Base-by-base conservation (phyloP, 2,888 invertebrate genomes). In the Monochamus alternatus region DNA sequence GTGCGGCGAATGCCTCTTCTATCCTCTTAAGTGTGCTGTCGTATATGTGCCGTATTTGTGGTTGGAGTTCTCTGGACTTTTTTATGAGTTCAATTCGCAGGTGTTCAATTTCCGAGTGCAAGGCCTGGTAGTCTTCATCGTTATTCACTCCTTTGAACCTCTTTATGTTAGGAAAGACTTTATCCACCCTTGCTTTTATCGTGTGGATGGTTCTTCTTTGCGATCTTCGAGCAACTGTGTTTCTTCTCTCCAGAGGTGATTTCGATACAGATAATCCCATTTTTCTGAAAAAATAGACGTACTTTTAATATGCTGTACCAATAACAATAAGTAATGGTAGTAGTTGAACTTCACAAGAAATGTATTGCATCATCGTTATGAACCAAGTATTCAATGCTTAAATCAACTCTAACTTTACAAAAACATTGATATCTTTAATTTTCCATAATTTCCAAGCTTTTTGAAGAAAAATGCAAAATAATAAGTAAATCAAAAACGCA, bases 241-340 rank as follows among this genome's bases (percentile, higher is more conserved):
- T 84, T 44, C 85, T 76, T 58, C 84, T 65, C 73, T 85, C 84
- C 51, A 85, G 58, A 8, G 82, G 83, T 1, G 84, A 82, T 80
- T 84, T 85, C 63, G 84, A 81, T 5, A 63, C 59, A 0, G 73
- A 47, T 14, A 74, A 63, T 31, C 85, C 85, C 85, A 85, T 85
- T 62, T 9, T 67, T 32, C 67, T 67, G 60, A 32, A 73, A 73
- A 67, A 31, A 52, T 22, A 22, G 22, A 22, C 1, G 0, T 22
- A 22, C 22, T 1, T 38, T 38, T 38, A 38, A 43, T 51, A 30
- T 47, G 7, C 14, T 7, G 7, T 38, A 38, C 7, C 1, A 7
- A 38, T 38, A 38, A 2, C 7, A 38, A 38, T 38, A 5, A 38
- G 38, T 22, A 22, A 1, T 22, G 22, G 22, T 22, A 1, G 22